A percentile compares a stretch with the other conserved stretches of the same genome.
These are phyloP conservation scores for Muraenolepis orangiensis DNA, from an alignment of 2,797 vertebrate genomes.

Conservation along the genomic window DNA sequence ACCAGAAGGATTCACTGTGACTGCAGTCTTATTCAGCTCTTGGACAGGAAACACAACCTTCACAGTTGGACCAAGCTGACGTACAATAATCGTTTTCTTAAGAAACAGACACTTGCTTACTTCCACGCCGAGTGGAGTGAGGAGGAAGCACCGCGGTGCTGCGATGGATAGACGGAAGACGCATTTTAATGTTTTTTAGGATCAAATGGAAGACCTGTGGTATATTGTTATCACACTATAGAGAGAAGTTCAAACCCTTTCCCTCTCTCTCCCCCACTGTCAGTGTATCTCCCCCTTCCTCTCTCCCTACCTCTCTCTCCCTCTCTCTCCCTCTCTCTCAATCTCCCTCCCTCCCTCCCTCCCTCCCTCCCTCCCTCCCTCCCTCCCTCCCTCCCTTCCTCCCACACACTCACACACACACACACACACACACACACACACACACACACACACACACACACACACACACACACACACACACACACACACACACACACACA, in stretches of 20 bases:
- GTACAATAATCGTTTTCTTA: too few relatives aligned
- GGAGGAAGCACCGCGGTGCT: too few relatives aligned
- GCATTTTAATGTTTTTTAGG: too few relatives aligned
- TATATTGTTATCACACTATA: too few relatives aligned
- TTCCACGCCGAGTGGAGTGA: too few relatives aligned
- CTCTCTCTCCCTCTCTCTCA: not conserved
- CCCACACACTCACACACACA: not conserved
- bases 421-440: not conserved
- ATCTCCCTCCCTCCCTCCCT: not conserved
- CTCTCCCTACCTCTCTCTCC: not conserved
- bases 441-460: not conserved
- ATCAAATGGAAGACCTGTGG: too few relatives aligned
- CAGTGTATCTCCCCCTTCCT: not conserved
- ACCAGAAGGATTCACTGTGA: too few relatives aligned
- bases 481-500: not conserved
- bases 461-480: not conserved
- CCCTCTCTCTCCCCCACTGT: not conserved
- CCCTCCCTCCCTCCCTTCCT: not conserved
- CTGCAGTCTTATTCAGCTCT: too few relatives aligned
- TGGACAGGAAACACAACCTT: too few relatives aligned
- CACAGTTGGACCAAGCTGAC: too few relatives aligned
- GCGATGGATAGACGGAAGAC: too few relatives aligned
- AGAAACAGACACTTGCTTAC: too few relatives aligned
- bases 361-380: not conserved
- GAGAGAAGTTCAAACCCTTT: not conserved